Percentiles rank a stretch among this genome's conserved stretches.
These are phyloP conservation scores for Melanotaenia trifasciata DNA, from an alignment of 2,797 vertebrate species.

Conservation along the genomic window DNA sequence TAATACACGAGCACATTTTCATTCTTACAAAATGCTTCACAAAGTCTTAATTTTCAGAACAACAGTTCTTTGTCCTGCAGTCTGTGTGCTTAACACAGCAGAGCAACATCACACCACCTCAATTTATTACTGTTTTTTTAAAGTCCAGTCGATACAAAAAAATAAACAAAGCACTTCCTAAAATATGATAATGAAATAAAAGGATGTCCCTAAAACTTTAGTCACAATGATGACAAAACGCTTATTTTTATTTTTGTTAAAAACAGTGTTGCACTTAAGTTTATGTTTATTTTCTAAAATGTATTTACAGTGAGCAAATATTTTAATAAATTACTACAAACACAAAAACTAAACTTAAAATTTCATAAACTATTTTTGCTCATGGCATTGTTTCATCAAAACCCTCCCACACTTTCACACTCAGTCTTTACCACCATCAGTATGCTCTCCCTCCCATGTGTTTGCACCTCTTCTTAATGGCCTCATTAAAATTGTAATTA, in stretches of 20 bases:
- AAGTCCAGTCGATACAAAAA: slow-evolving; percentile 6
- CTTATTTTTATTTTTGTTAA: neutral
- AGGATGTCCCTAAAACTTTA: neutral
- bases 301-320: too few relatives aligned
- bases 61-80: neutral
- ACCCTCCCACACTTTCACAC: slow-evolving; percentile 2
- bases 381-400: neutral
- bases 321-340: too few relatives aligned
- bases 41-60: slow-evolving; percentile 5
- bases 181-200: neutral
- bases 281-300: too few relatives aligned
- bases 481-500: neutral
- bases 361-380: too few relatives aligned
- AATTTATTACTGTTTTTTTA: slow-evolving; percentile 19
- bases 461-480: slow-evolving; percentile 5
- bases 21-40: slow-evolving; percentile 3
- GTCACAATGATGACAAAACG: slow-evolving; percentile 1
- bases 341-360: too few relatives aligned
- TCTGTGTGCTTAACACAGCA: neutral
- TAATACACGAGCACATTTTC: neutral
- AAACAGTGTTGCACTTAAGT: too few relatives aligned
- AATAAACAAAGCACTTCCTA: neutral
- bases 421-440: neutral
- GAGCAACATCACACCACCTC: slow-evolving; percentile 12
- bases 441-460: neutral